Percentiles rank a stretch among this genome's conserved stretches.
Evolutionary conservation across 2,888 invertebrate genomes (phyloP).

Genomic region (Lordiphosa fenestrarum): DNA sequence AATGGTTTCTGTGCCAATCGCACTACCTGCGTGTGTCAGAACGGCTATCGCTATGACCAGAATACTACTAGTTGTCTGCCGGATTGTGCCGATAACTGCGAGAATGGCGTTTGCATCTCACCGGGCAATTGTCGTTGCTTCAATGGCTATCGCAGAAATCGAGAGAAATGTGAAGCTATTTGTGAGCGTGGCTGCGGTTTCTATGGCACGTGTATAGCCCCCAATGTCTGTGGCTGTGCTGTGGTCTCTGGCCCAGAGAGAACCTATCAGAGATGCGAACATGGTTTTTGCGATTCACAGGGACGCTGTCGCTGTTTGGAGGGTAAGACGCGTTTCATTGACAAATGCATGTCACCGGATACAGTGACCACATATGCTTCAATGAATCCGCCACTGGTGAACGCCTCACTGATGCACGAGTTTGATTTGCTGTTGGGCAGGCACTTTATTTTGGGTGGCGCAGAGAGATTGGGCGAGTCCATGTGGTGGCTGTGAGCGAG

Average conservation of each 20-base stretch:
- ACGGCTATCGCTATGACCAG: slow-evolving; percentile 77
- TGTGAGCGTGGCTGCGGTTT: slow-evolving; percentile 75
- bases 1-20: slow-evolving; percentile 81
- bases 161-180: slow-evolving; percentile 66
- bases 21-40: slow-evolving; percentile 81
- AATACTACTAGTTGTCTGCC: slow-evolving; percentile 76
- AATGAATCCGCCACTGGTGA: slow-evolving; percentile 59
- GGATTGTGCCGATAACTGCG: slow-evolving; percentile 72
- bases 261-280: slow-evolving; percentile 53
- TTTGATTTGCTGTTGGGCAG: slow-evolving; percentile 72
- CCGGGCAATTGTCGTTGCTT: slow-evolving; percentile 79
- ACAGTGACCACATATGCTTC: slow-evolving; percentile 76
- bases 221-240: slow-evolving; percentile 78
- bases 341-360: slow-evolving; percentile 74
- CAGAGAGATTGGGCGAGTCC: slow-evolving; percentile 21
- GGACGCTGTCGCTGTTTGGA: slow-evolving; percentile 71
- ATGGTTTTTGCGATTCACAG: slow-evolving; percentile 66
- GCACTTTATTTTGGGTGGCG: slow-evolving; percentile 59
- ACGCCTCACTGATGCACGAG: slow-evolving; percentile 68
- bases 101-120: slow-evolving; percentile 79
- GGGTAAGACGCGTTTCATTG: slow-evolving; percentile 73
- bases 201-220: slow-evolving; percentile 77
- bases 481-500: slow-evolving; percentile 46
- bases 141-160: slow-evolving; percentile 74
- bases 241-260: slow-evolving; percentile 47